These are phyloP conservation scores for Phyllotreta cruciferae DNA, from an alignment of 2,888 invertebrate genomes.

Conservation along the genomic window DNA sequence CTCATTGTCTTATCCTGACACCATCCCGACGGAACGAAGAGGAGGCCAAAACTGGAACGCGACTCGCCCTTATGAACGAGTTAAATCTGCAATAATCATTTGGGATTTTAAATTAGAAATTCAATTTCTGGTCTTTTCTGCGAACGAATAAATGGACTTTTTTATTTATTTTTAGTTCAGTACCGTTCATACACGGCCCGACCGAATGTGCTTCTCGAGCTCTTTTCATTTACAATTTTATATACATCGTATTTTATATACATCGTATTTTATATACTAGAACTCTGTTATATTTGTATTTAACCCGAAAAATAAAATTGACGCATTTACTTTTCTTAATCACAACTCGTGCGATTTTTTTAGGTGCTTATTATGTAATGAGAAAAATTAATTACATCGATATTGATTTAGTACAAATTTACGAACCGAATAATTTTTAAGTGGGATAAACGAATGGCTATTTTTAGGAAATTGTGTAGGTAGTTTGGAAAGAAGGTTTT, in stretches of 20 bases:
- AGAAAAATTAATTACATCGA: too few species aligned
- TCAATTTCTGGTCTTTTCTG: conserved; percentile 5
- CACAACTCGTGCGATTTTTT: too few species aligned
- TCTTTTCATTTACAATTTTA: conserved; percentile 4
- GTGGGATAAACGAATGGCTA: too few species aligned
- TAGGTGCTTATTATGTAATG: too few species aligned
- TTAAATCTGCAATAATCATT: background rate
- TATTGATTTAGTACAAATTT: too few species aligned
- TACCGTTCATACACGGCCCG: background rate
- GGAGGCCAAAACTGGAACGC: conserved; percentile 2
- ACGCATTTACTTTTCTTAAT: background rate
- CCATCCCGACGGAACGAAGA: background rate
- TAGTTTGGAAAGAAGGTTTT: too few species aligned
- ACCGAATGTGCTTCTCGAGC: conserved; percentile 9
- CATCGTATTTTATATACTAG: conserved; percentile 9
- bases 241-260: conserved; percentile 1
- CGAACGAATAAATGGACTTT: conserved; percentile 4
- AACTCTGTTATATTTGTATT: conserved; percentile 13
- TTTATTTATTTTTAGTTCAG: conserved; percentile 2
- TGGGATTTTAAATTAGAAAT: conserved; percentile 14
- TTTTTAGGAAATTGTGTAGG: too few species aligned
- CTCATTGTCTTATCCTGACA: background rate
- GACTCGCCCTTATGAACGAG: conserved; percentile 7
- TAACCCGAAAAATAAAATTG: conserved; percentile 13
- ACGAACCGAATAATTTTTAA: too few species aligned